Evolutionary conservation across 1,140 invertebrate species (phyloP).

Genomic region (Pogonomyrmex barbatus): DNA sequence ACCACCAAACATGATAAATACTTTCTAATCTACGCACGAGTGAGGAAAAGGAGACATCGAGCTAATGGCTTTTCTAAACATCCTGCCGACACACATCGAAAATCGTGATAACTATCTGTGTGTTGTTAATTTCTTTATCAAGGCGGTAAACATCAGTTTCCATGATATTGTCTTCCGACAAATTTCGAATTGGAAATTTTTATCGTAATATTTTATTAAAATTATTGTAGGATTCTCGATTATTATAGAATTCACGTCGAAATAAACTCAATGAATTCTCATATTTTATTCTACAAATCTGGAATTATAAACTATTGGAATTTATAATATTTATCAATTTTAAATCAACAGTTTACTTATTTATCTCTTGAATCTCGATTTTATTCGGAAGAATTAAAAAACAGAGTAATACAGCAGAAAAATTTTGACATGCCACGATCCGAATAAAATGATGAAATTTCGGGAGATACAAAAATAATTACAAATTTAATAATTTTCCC

Average conservation of each 20-base stretch:
- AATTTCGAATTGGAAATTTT: neutral
- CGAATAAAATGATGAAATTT: neutral
- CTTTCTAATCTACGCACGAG: constrained; percentile 63
- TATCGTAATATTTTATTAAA: neutral
- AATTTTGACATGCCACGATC: neutral
- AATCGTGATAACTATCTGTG: constrained; percentile 32
- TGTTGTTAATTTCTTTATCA: constrained; percentile 58
- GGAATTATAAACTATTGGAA: neutral
- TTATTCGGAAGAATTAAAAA: neutral
- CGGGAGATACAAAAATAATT: neutral
- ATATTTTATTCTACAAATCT: constrained; percentile 1
- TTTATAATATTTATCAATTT: neutral
- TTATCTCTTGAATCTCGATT: neutral
- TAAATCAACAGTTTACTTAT: neutral
- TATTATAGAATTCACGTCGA: neutral
- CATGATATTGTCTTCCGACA: neutral
- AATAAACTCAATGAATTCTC: neutral
- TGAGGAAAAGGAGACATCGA: constrained; percentile 35
- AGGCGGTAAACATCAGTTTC: neutral
- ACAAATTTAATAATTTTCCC: neutral
- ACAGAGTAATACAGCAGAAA: neutral
- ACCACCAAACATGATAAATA: constrained; percentile 46
- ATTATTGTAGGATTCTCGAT: neutral
- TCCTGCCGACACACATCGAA: constrained; percentile 24
- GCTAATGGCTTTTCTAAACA: constrained; percentile 51